Percentiles rank a stretch among this genome's conserved stretches.
phyloP scores from a whole-genome alignment of 2,888 invertebrate species.

The Rhingia campestris region DNA sequence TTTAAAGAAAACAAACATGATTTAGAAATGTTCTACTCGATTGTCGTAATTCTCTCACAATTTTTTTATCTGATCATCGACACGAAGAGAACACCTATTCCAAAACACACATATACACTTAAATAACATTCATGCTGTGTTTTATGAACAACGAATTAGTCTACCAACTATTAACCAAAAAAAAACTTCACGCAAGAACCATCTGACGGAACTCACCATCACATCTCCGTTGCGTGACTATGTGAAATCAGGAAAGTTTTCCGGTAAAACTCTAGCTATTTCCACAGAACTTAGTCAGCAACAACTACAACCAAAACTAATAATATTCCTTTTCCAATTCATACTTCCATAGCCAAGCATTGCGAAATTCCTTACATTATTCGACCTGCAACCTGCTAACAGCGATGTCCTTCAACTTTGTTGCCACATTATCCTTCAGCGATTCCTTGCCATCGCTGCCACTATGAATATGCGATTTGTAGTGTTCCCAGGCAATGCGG shows the following conservation, averaged over 20 bases:
- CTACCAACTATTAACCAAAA: slow-evolving; percentile 27
- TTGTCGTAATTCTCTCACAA: slow-evolving; percentile 57
- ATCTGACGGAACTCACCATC: slow-evolving; percentile 31
- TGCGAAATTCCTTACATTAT: slow-evolving; percentile 53
- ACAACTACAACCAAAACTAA: slow-evolving; percentile 24
- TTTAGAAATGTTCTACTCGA: background rate
- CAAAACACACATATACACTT: background rate
- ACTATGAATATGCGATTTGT: background rate
- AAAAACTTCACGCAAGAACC: slow-evolving; percentile 48
- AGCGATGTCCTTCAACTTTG: slow-evolving; percentile 65
- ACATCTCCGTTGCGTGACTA: slow-evolving; percentile 58
- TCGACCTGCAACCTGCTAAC: slow-evolving; percentile 62
- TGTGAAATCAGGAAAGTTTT: slow-evolving; percentile 68
- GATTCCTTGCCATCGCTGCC: background rate
- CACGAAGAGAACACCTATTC: slow-evolving; percentile 60
- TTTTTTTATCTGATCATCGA: slow-evolving; percentile 66
- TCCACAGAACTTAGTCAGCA: slow-evolving; percentile 48
- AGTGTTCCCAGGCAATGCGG: background rate
- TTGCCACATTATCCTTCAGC: slow-evolving; percentile 49
- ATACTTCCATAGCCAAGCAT: slow-evolving; percentile 56
- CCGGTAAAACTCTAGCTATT: slow-evolving; percentile 65
- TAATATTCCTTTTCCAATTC: slow-evolving; percentile 72
- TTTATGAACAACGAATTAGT: slow-evolving; percentile 12
- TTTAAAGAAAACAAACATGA: background rate
- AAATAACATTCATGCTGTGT: background rate